These are phyloP conservation scores for Rhadina sibilatrix DNA, from an alignment of 2,113 vertebrate genomes.

Conservation along the genomic window DNA sequence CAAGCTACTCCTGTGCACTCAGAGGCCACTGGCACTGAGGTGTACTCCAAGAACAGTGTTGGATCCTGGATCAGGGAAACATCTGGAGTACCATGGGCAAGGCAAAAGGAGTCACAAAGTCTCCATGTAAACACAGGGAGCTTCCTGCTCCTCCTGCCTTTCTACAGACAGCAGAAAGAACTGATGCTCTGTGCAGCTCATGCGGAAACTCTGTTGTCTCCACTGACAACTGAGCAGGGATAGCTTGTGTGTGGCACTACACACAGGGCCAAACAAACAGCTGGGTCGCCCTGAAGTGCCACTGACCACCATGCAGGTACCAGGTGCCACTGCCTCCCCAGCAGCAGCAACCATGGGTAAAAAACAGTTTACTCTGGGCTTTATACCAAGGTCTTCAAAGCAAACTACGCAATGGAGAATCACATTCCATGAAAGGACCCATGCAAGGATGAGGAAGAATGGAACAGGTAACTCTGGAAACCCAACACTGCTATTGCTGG, in stretches of 20 bases:
- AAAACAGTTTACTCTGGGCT: neutral
- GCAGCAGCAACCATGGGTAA: neutral
- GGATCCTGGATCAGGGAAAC: neutral
- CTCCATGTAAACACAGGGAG: neutral
- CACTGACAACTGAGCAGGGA: neutral
- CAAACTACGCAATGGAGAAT: neutral
- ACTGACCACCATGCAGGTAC: fast-evolving
- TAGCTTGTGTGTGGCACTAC: neutral
- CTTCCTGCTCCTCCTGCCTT: neutral
- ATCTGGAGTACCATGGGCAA: neutral
- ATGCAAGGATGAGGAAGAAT: neutral
- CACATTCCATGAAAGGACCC: neutral
- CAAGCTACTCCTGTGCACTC: fast-evolving
- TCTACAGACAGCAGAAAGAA: neutral
- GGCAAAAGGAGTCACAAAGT: neutral
- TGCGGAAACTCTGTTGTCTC: neutral
- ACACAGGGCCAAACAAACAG: neutral
- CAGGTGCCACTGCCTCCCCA: neutral
- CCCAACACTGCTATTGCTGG: neutral
- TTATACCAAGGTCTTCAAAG: neutral
- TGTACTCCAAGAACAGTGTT: neutral
- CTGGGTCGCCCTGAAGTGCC: fast-evolving
- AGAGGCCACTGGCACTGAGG: neutral
- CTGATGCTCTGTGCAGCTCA: neutral
- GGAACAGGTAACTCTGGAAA: neutral